Base-by-base conservation (phyloP, 2,113 vertebrate genomes). In the Himantopus leucocephalus region DNA sequence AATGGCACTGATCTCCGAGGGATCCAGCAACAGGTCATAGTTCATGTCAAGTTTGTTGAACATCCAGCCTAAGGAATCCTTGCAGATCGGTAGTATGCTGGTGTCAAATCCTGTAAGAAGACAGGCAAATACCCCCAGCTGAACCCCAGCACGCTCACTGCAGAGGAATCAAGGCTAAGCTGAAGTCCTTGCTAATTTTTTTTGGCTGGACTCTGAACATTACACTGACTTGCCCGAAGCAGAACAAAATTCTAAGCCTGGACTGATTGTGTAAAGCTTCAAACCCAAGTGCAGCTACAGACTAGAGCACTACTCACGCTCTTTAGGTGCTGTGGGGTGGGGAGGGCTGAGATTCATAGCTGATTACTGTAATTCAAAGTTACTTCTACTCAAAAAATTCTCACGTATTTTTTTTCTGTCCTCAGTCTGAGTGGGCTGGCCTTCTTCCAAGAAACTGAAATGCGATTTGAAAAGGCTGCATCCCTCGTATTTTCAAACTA, bases 11-110 rank as follows among this genome's bases (percentile, higher is more conserved):
- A 99, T 99, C 98, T 99, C 99, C 0, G 99, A 99, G 80, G 99
- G 99, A 96, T 99, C 99, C 79, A 99, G 98, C 92, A 99, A 97
- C 68, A 99, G 99, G 97, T 99, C 99, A 8, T 99, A 99, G 98
- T 99, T 99, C 99, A 99, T 99, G 97, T 99, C 99, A 66, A 99
- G 96, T 82, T 99, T 99, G 98, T 99, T 99, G 98, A 99, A 99
- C 99, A 99, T 99, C 99, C 99, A 99, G 88, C 99, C 99, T 85
- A 99, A 98, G 22, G 99, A 99, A 95, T 99, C 99, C 98, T 99
- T 99, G 96, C 99, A 99, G 96, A 99, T 99, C 37, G 99, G 99
- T 64, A 99, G 98, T 96, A 99, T 99, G 98, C 99, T 99, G 92
- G 99, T 99, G 97, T 99, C 99, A 92, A 99, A 99, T 72, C 99